Conservation (phyloP, 2,888 invertebrate genomes). For the Raillietiella orientalis region DNA sequence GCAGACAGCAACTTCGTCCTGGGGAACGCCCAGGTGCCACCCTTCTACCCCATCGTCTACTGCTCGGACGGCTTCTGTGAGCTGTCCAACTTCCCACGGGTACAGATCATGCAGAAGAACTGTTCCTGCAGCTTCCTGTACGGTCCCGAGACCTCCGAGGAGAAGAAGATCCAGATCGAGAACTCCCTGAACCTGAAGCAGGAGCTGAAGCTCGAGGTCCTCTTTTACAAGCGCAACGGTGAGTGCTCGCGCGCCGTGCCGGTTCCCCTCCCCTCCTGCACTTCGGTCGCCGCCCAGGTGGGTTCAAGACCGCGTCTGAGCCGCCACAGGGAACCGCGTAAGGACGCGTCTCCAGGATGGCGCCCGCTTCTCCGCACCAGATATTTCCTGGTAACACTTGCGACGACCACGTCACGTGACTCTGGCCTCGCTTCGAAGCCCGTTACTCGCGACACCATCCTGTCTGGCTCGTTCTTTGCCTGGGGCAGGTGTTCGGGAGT, state of each 20-base stretch:
- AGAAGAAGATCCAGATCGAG: constrained; percentile 61
- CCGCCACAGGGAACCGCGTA: too few species aligned
- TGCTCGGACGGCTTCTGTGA: constrained; percentile 89
- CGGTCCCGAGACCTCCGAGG: constrained; percentile 61
- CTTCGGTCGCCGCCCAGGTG: too few species aligned
- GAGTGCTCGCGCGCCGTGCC: constrained; percentile 13
- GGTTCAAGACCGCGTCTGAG: too few species aligned
- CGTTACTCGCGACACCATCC: too few species aligned
- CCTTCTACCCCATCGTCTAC: constrained; percentile 63
- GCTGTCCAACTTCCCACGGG: constrained; percentile 67
- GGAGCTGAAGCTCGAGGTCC: constrained; percentile 72
- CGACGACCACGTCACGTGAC: too few species aligned
- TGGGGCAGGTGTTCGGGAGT: too few species aligned
- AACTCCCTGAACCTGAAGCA: constrained; percentile 57
- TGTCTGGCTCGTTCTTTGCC: too few species aligned
- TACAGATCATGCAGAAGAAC: constrained; percentile 86
- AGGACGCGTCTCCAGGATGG: too few species aligned
- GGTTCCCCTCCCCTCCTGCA: too few species aligned
- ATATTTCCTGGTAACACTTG: too few species aligned
- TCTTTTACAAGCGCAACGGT: constrained; percentile 85
- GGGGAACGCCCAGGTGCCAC: constrained; percentile 74
- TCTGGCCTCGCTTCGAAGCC: too few species aligned
- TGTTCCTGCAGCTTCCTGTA: constrained; percentile 82
- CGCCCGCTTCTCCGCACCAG: too few species aligned
- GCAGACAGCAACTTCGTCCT: constrained; percentile 85